These are phyloP conservation scores for Indicator indicator DNA, from an alignment of 2,113 vertebrate genomes.

Conservation along the genomic window DNA sequence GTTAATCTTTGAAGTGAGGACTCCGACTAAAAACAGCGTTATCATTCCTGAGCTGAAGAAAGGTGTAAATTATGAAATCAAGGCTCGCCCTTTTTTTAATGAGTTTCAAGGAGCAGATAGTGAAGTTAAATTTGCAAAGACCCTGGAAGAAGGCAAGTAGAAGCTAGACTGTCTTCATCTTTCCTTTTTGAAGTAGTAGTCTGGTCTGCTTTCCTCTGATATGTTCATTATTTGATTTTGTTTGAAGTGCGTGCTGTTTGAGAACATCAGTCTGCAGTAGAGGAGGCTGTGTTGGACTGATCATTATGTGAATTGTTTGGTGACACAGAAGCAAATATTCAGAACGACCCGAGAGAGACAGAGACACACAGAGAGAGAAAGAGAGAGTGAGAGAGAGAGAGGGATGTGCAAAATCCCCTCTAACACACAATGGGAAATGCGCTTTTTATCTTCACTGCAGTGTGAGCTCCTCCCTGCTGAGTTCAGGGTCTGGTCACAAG, in stretches of 20 bases:
- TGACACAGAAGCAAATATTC: conserved; percentile 71
- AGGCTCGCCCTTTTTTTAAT: conserved; percentile 96
- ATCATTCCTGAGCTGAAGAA: conserved; percentile 91
- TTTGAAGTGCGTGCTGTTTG: conserved; percentile 46
- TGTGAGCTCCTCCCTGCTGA: conserved; percentile 44
- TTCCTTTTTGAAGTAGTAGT: conserved; percentile 58
- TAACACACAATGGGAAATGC: conserved; percentile 41
- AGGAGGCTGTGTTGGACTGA: conserved; percentile 19
- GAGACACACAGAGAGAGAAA: not conserved
- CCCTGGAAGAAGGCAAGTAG: conserved; percentile 94
- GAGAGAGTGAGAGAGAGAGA: conserved; percentile 29
- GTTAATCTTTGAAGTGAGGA: conserved; percentile 94
- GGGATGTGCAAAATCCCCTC: conserved; percentile 30
- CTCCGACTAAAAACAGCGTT: conserved; percentile 88
- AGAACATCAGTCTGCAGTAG: conserved; percentile 7
- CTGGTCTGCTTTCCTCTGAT: conserved; percentile 30
- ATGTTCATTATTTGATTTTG: conserved; percentile 53
- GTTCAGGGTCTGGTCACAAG: conserved; percentile 68
- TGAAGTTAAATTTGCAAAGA: conserved; percentile 94
- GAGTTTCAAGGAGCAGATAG: conserved; percentile 99
- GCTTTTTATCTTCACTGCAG: conserved; percentile 42
- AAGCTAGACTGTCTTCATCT: conserved; percentile 59
- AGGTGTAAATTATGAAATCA: conserved; percentile 95
- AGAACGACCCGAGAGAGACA: not conserved
- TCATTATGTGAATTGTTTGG: conserved; percentile 64